phyloP scores from a whole-genome alignment of 1,140 invertebrate genomes.

The Geopemphigus sp. region DNA sequence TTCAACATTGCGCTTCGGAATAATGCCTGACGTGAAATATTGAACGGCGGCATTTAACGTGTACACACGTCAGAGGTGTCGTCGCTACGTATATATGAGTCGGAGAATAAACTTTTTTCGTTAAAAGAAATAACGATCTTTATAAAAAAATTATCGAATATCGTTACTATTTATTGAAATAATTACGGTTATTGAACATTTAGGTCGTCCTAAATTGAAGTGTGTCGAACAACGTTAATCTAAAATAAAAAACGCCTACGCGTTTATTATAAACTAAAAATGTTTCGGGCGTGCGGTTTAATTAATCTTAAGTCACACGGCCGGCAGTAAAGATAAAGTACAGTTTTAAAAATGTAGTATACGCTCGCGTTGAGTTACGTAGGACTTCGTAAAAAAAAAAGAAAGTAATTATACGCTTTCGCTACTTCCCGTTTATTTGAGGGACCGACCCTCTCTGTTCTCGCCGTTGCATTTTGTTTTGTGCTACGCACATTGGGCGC shows the following conservation, averaged over 20 bases:
- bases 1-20: no score
- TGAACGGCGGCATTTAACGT: no score
- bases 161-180: no score
- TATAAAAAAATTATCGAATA: no score
- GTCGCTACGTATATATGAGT: no score
- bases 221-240: neutral
- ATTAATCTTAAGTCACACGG: neutral
- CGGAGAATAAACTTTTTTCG: no score
- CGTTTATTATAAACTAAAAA: neutral
- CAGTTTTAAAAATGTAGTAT: constrained; percentile 7
- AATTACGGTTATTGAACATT: neutral
- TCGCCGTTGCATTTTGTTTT: constrained; percentile 15
- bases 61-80: no score
- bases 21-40: no score
- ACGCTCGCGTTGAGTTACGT: neutral
- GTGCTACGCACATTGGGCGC: neutral
- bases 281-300: neutral
- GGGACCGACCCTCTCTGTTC: constrained; percentile 41
- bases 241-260: neutral
- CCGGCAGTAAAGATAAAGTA: neutral
- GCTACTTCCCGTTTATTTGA: constrained; percentile 26
- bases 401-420: constrained; percentile 38
- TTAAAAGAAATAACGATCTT: no score
- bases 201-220: neutral
- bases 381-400: constrained; percentile 26